Base-by-base conservation (phyloP, 2,888 invertebrate genomes). In the Ormyrus thymus region DNA sequence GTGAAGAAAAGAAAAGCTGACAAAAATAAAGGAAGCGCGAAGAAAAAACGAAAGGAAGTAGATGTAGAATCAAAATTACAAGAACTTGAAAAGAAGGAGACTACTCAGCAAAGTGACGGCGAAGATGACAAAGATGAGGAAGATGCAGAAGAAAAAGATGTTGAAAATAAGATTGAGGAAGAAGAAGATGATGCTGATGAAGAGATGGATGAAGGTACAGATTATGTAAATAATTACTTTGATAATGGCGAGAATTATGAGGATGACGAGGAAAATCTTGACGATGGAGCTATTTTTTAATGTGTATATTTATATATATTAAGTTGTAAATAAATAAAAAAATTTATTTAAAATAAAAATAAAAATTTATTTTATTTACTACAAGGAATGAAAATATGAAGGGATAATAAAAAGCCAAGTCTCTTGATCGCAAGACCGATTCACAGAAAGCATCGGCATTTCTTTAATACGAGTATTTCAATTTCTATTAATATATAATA, bases 171-270 rank as follows among this genome's bases (percentile, higher is more conserved):
- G 5, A 84, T 86, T 5, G 94, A 93, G 64, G 92, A 92, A 61
- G 93, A 94, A 79, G 92, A 92, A 69, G 94, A 94, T 68, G 95
- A 95, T 84, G 88, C 91, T 8, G 96, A 96, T 85, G 95, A 96
- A 86, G 96, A 97, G 90, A 94, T 96, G 92, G 97, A 97, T 87
- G 96, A 96, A 86, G 97, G 96, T 29, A 97, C 96, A 43, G 96
- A 97, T 89, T 97, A 97, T 87, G 95, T 94, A 0, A 95, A 96
- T 85, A 96, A 95, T 87, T 96, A 96, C 88, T 97, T 97, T 89
- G 96, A 97, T 88, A 96, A 96, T 89, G 97, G 96, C 1, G 97
- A 97, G 90, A 94, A 93, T 50, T 96, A 95, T 87, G 96, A 96
- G 87, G 96, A 96, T 80, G 96, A 97, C 84, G 96, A 96, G 86